A percentile compares a stretch with the other conserved stretches of the same genome.
These are phyloP conservation scores for Nesometra sesokonis DNA, from an alignment of 35 echinoderm and acorn worm species.

Conservation along the genomic window DNA sequence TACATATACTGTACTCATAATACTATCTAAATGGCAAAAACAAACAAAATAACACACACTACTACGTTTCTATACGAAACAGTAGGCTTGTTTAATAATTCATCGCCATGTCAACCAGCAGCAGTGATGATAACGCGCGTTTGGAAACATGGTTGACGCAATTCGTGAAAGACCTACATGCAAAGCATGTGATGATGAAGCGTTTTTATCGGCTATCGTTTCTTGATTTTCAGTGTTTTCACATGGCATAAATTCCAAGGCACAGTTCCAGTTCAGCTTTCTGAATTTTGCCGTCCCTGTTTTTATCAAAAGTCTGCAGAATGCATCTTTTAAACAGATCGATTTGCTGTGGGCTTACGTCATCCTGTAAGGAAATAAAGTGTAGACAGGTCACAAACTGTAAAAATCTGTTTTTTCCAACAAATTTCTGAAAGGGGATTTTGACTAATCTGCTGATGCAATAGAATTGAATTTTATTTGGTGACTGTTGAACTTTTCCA, in stretches of 20 bases:
- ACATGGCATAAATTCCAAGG: conserved; percentile 34
- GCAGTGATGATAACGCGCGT: no score
- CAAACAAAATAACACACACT: no score
- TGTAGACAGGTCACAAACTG: background rate
- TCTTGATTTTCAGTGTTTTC: background rate
- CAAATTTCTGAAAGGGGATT: background rate
- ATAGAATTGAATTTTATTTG: no score
- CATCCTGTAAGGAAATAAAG: conserved; percentile 14
- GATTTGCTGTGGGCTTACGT: conserved; percentile 13
- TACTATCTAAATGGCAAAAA: no score
- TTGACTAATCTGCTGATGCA: background rate
- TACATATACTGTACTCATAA: no score
- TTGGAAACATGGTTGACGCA: background rate
- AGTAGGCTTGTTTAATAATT: no score
- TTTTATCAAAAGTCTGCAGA: conserved; percentile 38
- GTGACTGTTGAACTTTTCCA: no score
- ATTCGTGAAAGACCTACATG: background rate
- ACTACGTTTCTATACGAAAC: no score
- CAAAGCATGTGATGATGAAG: background rate
- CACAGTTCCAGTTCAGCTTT: conserved; percentile 24
- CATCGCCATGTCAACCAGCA: no score
- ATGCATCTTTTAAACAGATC: conserved; percentile 50
- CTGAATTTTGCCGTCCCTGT: conserved; percentile 53
- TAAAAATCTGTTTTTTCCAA: background rate
- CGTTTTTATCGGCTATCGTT: background rate